These are phyloP conservation scores for Andrena flavipes DNA, from an alignment of 2,888 invertebrate genomes.

Conservation along the genomic window DNA sequence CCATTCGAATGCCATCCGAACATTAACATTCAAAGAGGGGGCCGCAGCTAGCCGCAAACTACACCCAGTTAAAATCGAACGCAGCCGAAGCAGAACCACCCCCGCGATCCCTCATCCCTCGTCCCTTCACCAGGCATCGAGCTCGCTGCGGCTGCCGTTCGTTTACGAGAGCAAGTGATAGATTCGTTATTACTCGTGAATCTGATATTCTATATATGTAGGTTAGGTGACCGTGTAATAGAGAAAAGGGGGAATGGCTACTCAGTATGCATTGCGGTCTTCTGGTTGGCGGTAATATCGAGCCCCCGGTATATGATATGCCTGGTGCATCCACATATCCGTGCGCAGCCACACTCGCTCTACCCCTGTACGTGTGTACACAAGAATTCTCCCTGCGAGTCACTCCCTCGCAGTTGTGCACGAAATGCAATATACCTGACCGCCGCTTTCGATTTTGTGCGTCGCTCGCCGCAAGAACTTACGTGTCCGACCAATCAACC, in stretches of 20 bases:
- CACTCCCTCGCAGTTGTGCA: background rate
- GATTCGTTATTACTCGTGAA: conserved; percentile 79
- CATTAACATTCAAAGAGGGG: conserved; percentile 50
- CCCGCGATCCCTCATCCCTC: background rate
- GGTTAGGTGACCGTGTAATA: conserved; percentile 81
- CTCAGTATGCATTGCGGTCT: conserved; percentile 84
- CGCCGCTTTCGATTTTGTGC: conserved; percentile 55
- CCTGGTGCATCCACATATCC: conserved; percentile 61
- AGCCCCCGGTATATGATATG: conserved; percentile 79
- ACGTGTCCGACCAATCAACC: conserved; percentile 43
- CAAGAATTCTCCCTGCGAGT: background rate
- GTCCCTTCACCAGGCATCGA: conserved; percentile 17
- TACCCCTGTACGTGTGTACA: background rate
- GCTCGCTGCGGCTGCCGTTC: conserved; percentile 34
- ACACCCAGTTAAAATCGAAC: conserved; percentile 31
- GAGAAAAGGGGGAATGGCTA: conserved; percentile 79
- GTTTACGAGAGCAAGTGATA: conserved; percentile 70
- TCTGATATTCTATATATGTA: conserved; percentile 76
- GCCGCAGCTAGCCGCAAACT: background rate
- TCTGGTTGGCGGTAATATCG: conserved; percentile 79
- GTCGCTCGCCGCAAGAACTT: conserved; percentile 25
- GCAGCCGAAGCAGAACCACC: background rate
- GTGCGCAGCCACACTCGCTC: background rate
- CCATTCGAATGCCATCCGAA: conserved; percentile 1
- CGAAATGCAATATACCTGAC: conserved; percentile 55